Evolutionary conservation across 2,888 invertebrate species (phyloP), one percentile per base, ranked within the genome.

Genomic region (Linyphia triangularis): DNA sequence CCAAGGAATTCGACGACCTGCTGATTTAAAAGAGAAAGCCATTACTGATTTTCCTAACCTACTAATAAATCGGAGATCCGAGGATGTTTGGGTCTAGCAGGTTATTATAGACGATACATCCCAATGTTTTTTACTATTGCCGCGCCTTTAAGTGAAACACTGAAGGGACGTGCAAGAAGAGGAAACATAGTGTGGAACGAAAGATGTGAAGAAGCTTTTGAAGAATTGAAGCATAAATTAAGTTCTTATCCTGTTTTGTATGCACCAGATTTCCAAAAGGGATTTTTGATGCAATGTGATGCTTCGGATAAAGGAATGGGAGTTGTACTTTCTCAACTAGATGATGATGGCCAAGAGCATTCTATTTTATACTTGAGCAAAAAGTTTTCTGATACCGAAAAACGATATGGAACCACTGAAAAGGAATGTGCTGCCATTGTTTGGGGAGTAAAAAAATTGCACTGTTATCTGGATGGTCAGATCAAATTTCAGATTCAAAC

Each of bases 271-370:
- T 70, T 59, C 13, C 5, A 59, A 22, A 22, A 26, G 4, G 24
- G 22, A 26, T 83, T 73, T 26, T 30, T 83, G 7, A 24, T 72
- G 0, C 72, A 72, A 43, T 72, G 63, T 6, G 82, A 72, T 28
- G 40, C 69, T 6, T 70, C 61, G 0, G 26, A 63, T n/a, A 1
- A 16, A 10, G 82, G 70, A 5, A 51, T 59, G 43, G 61, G 43
- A n/a, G 33, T 69, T 6, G 51, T 78, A 16, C 22, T 78, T 5
- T 16, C 69, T 0, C 69, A 85, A 19, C n/a, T n/a, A 19, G 30
- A 67, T n/a, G n/a, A 51, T 13, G 51, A 83, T 16, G n/a, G 13
- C 1, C 9, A 70, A 9, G 70, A 72, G 40, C 70, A 70, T 2
- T 70, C 61, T 3, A 26, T 81, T 7, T 0, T 70, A 3, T 81